These are phyloP conservation scores for Theristicus caerulescens DNA, from an alignment of 2,113 vertebrate species.

Conservation along the genomic window DNA sequence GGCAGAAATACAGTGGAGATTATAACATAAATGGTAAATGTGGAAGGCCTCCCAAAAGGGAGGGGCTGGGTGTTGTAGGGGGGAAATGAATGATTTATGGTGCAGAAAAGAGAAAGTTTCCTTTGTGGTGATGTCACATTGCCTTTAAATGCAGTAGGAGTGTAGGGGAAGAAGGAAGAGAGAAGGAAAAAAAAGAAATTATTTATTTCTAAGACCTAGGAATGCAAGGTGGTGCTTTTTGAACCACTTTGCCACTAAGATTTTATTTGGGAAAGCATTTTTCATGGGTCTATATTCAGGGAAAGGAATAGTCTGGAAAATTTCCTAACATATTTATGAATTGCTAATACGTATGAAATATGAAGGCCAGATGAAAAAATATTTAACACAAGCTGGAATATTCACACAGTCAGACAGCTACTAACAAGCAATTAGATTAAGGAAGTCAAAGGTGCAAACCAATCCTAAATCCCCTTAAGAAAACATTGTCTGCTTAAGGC, in stretches of 20 bases:
- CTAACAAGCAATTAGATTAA: background rate
- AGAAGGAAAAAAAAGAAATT: background rate
- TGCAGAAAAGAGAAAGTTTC: slow-evolving; percentile 43
- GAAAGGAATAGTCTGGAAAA: background rate
- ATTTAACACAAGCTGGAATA: slow-evolving; percentile 7
- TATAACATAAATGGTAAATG: slow-evolving; percentile 49
- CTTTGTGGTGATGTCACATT: slow-evolving; percentile 4
- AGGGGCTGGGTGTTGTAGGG: background rate
- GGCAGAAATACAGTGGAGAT: slow-evolving; percentile 57
- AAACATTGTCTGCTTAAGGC: background rate
- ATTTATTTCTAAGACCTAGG: slow-evolving; percentile 7
- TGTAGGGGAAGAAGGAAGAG: background rate
- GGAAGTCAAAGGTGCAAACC: background rate
- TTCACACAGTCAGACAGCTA: background rate
- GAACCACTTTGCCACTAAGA: background rate
- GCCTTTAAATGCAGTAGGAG: slow-evolving; percentile 9
- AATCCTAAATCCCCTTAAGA: background rate
- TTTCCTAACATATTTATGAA: slow-evolving; percentile 1
- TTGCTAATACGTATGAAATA: slow-evolving; percentile 8
- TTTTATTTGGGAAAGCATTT: background rate
- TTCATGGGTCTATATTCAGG: background rate
- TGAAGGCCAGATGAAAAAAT: background rate
- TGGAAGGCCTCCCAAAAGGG: background rate
- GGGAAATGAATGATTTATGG: background rate
- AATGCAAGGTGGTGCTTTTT: background rate